Evolutionary conservation across 2,797 vertebrate genomes (phyloP).

Genomic region (Pseudochirops corinnae): DNA sequence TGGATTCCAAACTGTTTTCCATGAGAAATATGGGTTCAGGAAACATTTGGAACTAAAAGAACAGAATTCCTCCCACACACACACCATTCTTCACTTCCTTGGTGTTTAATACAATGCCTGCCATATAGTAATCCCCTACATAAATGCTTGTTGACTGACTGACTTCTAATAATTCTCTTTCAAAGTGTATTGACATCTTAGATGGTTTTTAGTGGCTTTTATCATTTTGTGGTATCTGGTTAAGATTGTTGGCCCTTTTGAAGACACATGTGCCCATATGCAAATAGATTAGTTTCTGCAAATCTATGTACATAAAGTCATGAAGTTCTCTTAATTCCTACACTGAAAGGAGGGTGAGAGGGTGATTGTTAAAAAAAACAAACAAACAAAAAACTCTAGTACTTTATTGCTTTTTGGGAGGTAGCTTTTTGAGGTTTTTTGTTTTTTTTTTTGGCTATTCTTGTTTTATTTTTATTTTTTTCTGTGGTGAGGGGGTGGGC

Average conservation of each 20-base stretch:
- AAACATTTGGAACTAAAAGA: neutral
- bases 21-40: neutral
- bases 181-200: conserved; percentile 27
- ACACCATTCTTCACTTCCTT: neutral
- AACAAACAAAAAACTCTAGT: neutral
- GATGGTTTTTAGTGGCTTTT: conserved; percentile 23
- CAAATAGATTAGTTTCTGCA: conserved; percentile 47
- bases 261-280: conserved; percentile 34
- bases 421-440: neutral
- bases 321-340: neutral
- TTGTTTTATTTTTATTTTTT: neutral
- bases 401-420: neutral
- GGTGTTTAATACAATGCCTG: neutral
- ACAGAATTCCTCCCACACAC: neutral
- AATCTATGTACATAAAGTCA: neutral
- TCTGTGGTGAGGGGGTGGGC: neutral
- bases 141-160: neutral
- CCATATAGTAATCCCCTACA: neutral
- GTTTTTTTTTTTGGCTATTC: neutral
- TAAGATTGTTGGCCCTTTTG: conserved; percentile 10
- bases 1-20: neutral
- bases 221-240: conserved; percentile 47
- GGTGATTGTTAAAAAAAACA: neutral
- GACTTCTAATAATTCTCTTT: neutral
- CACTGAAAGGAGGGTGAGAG: neutral